Evolutionary conservation across 2,888 invertebrate species (phyloP).

Genomic region (Parnassius smintheus): DNA sequence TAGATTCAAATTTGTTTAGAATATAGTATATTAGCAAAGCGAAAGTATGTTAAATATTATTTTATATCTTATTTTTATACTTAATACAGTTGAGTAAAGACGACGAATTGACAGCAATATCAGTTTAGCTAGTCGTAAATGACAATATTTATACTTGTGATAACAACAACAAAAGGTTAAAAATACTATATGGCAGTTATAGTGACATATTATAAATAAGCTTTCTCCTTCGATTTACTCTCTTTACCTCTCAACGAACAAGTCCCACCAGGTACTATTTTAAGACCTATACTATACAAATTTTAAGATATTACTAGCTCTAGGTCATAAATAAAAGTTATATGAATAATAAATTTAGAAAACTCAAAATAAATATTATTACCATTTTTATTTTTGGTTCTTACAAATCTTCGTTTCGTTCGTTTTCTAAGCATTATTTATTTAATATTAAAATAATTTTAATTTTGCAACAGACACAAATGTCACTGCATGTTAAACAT

Average conservation of each 20-base stretch:
- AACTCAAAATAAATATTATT: too few relatives aligned
- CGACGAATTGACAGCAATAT: conserved; percentile 76
- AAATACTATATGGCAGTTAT: conserved; percentile 13
- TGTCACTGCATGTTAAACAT: too few relatives aligned
- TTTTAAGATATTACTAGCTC: neutral
- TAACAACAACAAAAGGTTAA: conserved; percentile 2
- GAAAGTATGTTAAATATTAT: conserved; percentile 53
- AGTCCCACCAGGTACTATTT: neutral
- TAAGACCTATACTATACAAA: neutral
- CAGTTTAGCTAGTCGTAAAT: conserved; percentile 51
- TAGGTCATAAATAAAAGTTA: too few relatives aligned
- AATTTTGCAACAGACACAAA: too few relatives aligned
- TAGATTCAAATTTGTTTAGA: conserved; percentile 2
- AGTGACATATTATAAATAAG: neutral
- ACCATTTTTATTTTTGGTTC: too few relatives aligned
- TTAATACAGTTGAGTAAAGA: conserved; percentile 61
- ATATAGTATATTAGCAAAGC: conserved; percentile 49
- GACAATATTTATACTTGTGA: conserved; percentile 4
- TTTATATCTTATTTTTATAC: conserved; percentile 58
- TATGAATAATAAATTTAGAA: too few relatives aligned
- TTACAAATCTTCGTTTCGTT: too few relatives aligned
- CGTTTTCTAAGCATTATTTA: too few relatives aligned
- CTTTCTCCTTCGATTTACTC: neutral
- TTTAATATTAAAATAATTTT: too few relatives aligned
- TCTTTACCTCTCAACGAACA: neutral